These are phyloP conservation scores for Xenopus petersii DNA, from an alignment of 2,797 vertebrate species.

Conservation along the genomic window DNA sequence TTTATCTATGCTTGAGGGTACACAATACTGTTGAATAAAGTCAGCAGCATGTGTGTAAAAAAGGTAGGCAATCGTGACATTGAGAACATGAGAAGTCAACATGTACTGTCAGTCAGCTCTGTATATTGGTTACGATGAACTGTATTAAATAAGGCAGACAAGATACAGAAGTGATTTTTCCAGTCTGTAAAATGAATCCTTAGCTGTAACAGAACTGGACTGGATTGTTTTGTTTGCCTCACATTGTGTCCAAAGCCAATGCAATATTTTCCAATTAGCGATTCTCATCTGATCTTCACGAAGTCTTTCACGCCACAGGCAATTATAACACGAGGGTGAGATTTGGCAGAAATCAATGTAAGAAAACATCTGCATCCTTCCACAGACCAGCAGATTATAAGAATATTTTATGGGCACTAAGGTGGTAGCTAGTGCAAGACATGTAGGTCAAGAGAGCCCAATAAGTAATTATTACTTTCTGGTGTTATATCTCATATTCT, in stretches of 20 bases:
- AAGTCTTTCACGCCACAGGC: neutral
- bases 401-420: conserved; percentile 14
- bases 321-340: neutral
- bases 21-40: conserved; percentile 1
- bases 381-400: conserved; percentile 6
- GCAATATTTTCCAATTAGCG: neutral
- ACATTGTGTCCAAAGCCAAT: conserved; percentile 10
- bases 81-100: neutral
- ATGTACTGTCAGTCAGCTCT: conserved; percentile 14
- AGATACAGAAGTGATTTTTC: conserved; percentile 21
- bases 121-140: conserved; percentile 34
- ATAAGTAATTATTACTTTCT: conserved; percentile 18
- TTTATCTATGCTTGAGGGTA: neutral
- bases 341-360: conserved; percentile 26
- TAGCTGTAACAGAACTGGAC: conserved; percentile 27
- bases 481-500: conserved; percentile 16
- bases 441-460: conserved; percentile 33
- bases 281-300: neutral
- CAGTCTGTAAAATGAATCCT: conserved; percentile 29
- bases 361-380: conserved; percentile 20
- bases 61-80: neutral
- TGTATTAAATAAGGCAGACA: conserved; percentile 39
- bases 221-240: conserved; percentile 25
- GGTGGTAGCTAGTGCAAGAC: conserved; percentile 24
- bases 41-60: neutral